A percentile compares a stretch with the other conserved stretches of the same genome.
phyloP scores from a whole-genome alignment of 2,797 vertebrate genomes.

The Enteromius afrohamiltoni region DNA sequence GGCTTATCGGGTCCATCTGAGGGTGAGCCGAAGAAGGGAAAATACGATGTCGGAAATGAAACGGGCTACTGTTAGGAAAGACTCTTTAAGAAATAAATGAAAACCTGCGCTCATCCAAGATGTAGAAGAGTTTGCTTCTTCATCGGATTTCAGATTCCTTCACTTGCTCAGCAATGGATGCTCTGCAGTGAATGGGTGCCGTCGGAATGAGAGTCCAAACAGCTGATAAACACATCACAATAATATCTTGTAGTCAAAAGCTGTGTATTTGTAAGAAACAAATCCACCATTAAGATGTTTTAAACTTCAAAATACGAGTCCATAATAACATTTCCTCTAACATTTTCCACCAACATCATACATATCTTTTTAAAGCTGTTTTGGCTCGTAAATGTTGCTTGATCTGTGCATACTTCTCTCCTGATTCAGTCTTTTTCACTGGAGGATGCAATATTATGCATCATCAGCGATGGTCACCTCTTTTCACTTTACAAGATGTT shows the following conservation, averaged over 20 bases:
- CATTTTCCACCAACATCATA: background rate
- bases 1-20: constrained; percentile 84
- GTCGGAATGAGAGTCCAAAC: background rate
- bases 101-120: background rate
- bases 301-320: background rate
- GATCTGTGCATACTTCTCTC: background rate
- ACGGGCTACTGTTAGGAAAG: background rate
- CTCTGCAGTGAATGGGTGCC: background rate
- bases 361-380: background rate
- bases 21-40: constrained; percentile 32
- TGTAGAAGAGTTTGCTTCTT: background rate
- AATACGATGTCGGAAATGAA: constrained; percentile 10
- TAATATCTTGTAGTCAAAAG: background rate
- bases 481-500: background rate
- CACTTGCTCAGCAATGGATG: background rate
- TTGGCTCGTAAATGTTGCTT: background rate
- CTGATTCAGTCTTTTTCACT: background rate
- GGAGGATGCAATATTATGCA: background rate
- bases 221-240: background rate
- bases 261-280: background rate
- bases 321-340: background rate
- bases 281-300: background rate
- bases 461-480: background rate
- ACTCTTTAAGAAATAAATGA: background rate
- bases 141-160: background rate